A percentile compares a stretch with the other conserved stretches of the same genome.
phyloP scores from a whole-genome alignment of 2,888 invertebrate species.

The Amphipoea lucens region DNA sequence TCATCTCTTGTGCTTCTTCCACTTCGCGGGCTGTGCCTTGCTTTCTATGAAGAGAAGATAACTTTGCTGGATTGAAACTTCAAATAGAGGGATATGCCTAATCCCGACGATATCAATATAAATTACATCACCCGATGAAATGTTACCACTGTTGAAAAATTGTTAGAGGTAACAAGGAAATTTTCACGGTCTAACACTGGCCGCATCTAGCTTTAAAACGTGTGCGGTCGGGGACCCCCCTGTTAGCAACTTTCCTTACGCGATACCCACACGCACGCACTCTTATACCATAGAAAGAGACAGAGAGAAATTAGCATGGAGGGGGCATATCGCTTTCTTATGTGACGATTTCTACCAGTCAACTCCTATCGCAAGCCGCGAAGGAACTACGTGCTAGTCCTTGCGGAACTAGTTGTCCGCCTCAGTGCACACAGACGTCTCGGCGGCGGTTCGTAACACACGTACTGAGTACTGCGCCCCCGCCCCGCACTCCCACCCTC shows the following conservation, averaged over 20 bases:
- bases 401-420: too few relatives aligned
- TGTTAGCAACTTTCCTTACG: neutral
- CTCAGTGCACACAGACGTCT: too few relatives aligned
- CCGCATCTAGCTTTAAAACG: too few relatives aligned
- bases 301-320: too few relatives aligned
- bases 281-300: neutral
- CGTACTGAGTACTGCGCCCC: too few relatives aligned
- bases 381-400: too few relatives aligned
- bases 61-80: neutral
- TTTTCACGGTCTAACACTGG: neutral
- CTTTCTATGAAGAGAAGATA: slow-evolving; percentile 73
- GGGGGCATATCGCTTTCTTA: too few relatives aligned
- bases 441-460: too few relatives aligned
- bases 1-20: slow-evolving; percentile 85
- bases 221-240: neutral
- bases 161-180: neutral
- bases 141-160: neutral
- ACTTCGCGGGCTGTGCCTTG: slow-evolving; percentile 80
- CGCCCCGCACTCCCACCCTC: too few relatives aligned
- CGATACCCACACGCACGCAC: neutral
- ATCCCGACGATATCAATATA: too few relatives aligned
- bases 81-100: neutral
- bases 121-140: neutral
- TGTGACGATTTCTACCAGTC: too few relatives aligned
- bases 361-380: too few relatives aligned